A percentile compares a stretch with the other conserved stretches of the same genome.
Evolutionary conservation across 2,113 vertebrate species (phyloP).

Genomic region (Turdus rufiventris): DNA sequence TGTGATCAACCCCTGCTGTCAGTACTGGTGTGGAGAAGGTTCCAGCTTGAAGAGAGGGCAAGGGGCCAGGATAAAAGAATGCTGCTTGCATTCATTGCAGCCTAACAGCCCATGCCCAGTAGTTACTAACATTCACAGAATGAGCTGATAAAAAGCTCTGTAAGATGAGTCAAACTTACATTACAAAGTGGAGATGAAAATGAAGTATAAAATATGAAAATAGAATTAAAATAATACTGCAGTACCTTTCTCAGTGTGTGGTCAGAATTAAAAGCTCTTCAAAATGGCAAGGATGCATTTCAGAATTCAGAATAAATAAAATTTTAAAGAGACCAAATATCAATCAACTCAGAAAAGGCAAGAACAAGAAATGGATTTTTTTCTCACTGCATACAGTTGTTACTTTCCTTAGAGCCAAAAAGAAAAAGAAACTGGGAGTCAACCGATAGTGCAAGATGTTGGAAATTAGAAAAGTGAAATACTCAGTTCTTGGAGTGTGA

Average conservation of each 20-base stretch:
- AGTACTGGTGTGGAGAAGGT: neutral
- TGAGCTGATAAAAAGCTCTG: conserved; percentile 21
- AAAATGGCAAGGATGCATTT: conserved; percentile 29
- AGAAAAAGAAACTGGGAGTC: neutral
- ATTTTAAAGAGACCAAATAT: neutral
- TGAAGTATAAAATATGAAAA: conserved; percentile 41
- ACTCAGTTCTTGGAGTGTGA: neutral
- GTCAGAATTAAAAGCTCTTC: conserved; percentile 48
- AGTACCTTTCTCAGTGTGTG: conserved; percentile 47
- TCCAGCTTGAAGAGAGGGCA: neutral
- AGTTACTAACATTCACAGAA: neutral
- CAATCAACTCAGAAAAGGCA: neutral
- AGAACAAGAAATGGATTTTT: neutral
- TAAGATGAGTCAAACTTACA: conserved; percentile 11
- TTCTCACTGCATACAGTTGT: neutral
- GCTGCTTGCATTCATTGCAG: neutral
- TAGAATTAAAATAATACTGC: conserved; percentile 43
- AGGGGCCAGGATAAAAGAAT: neutral
- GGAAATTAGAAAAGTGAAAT: neutral
- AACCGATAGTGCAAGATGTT: neutral
- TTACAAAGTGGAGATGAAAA: conserved; percentile 41
- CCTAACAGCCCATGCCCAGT: neutral
- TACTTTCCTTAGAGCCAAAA: neutral
- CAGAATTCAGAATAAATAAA: conserved; percentile 33
- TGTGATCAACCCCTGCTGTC: neutral